Conservation (phyloP, 2,113 vertebrate genomes). For the Neodontobutis hainanensis region DNA sequence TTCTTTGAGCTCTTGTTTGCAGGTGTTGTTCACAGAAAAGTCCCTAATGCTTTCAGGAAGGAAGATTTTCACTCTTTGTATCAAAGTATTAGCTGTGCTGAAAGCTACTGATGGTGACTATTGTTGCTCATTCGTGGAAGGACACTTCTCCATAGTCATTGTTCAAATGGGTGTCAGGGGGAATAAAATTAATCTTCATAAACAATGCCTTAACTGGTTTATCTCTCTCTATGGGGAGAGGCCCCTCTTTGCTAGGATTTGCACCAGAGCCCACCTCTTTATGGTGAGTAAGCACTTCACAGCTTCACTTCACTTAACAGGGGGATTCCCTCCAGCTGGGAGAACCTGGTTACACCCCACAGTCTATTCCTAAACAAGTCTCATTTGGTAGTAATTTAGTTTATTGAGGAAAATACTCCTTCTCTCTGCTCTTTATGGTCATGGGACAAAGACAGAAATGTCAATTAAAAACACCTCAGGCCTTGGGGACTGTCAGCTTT, state of each 20-base stretch:
- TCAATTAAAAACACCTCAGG: constrained; percentile 81
- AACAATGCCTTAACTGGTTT: constrained; percentile 90
- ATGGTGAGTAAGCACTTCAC: constrained; percentile 78
- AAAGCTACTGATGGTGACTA: constrained; percentile 88
- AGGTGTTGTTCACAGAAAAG: constrained; percentile 89
- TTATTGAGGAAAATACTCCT: constrained; percentile 61
- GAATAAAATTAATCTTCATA: constrained; percentile 94
- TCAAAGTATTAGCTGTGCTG: constrained; percentile 87
- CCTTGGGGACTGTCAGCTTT: constrained; percentile 67
- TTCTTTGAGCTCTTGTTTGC: constrained; percentile 83
- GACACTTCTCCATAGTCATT: constrained; percentile 95
- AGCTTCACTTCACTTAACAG: constrained; percentile 66
- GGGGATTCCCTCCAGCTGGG: constrained; percentile 73
- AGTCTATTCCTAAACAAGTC: constrained; percentile 63
- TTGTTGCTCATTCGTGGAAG: constrained; percentile 88
- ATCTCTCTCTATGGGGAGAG: constrained; percentile 82
- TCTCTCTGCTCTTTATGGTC: constrained; percentile 59
- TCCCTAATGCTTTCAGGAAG: constrained; percentile 94
- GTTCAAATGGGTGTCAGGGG: constrained; percentile 97
- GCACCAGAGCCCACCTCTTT: constrained; percentile 80
- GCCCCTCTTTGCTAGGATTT: constrained; percentile 85
- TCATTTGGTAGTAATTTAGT: constrained; percentile 78
- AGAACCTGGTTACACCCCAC: constrained; percentile 66
- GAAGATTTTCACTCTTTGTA: constrained; percentile 87
- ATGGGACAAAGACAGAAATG: constrained; percentile 76